Percentiles rank a stretch among this genome's conserved stretches.
Evolutionary conservation across 1,140 invertebrate species (phyloP).

Genomic region (Battus philenor): DNA sequence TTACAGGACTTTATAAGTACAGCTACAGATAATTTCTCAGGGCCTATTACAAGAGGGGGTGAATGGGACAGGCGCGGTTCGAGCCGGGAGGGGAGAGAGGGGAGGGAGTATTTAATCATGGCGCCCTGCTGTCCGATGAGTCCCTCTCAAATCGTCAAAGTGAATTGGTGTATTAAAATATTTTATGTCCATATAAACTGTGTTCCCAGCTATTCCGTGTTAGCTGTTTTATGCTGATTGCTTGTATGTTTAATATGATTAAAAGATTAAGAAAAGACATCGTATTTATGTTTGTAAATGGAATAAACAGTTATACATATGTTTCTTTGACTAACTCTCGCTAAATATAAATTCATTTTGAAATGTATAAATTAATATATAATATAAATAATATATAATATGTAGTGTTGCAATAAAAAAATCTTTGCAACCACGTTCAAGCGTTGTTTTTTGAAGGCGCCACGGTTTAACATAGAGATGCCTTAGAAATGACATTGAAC

Average conservation of each 20-base stretch:
- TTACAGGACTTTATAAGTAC: constrained; percentile 45
- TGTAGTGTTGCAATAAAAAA: no score
- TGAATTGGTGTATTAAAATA: constrained; percentile 42
- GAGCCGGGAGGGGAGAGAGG: background rate
- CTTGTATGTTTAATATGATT: background rate
- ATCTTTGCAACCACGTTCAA: no score
- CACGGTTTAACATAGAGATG: no score
- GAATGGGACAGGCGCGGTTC: no score
- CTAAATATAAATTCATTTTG: no score
- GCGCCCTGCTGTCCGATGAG: constrained; percentile 25
- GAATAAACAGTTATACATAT: background rate
- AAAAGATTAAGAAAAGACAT: background rate
- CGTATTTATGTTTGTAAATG: no score
- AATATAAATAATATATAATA: no score
- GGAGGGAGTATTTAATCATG: constrained; percentile 41
- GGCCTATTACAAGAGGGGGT: constrained; percentile 38
- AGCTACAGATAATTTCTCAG: constrained; percentile 45
- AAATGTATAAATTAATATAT: no score
- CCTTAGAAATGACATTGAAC: no score
- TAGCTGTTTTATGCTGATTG: background rate
- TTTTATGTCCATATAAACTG: constrained; percentile 37
- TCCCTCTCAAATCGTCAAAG: constrained; percentile 31
- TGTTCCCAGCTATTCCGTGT: constrained; percentile 14
- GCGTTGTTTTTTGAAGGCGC: no score
- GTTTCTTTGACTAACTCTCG: no score